These are phyloP conservation scores for Lepus timidus DNA, from an alignment of 2,113 vertebrate species.

Conservation along the genomic window DNA sequence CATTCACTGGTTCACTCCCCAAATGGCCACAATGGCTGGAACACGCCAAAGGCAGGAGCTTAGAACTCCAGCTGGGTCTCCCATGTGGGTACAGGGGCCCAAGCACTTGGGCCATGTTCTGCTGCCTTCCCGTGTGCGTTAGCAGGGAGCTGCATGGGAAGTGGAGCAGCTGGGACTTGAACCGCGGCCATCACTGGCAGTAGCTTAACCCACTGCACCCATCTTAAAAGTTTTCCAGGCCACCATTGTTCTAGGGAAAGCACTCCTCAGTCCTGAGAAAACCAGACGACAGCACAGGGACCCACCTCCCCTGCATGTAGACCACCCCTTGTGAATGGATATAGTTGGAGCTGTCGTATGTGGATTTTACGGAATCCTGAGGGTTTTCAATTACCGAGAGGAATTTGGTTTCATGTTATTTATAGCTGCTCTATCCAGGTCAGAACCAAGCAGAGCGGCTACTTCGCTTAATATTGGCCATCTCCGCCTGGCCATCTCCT, in stretches of 20 bases:
- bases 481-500: background rate
- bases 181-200: too few species aligned
- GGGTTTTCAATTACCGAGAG: background rate
- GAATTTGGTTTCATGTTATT: background rate
- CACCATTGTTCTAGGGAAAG: background rate
- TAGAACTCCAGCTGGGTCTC: too few species aligned
- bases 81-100: too few species aligned
- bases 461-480: background rate
- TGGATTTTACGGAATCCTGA: background rate
- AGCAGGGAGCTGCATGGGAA: too few species aligned
- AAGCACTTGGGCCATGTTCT: too few species aligned
- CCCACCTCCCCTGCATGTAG: rapidly evolving
- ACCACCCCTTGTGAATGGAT: background rate
- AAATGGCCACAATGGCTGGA: too few species aligned
- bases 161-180: too few species aligned
- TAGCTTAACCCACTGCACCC: too few species aligned
- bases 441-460: background rate
- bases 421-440: conserved; percentile 18
- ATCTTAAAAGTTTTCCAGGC: background rate
- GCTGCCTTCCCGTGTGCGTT: too few species aligned
- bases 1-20: too few species aligned
- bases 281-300: background rate
- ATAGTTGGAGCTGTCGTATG: background rate
- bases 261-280: background rate
- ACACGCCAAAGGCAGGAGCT: too few species aligned